Conservation (phyloP, 2,888 invertebrate genomes). For the Helleia helle region DNA sequence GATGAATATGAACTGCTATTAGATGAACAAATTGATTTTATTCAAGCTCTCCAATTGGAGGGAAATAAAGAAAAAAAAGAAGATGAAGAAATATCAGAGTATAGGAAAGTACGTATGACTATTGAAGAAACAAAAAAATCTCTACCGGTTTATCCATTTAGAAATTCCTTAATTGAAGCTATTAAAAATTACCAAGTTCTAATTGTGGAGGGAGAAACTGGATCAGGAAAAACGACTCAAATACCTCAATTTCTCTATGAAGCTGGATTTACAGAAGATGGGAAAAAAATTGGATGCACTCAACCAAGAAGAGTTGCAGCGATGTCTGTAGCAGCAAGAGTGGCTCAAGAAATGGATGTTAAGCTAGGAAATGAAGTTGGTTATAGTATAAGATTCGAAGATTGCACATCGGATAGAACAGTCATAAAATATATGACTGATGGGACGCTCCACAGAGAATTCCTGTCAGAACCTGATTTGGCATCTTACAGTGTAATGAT, state of each 20-base stretch:
- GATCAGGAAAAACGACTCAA: constrained; percentile 99
- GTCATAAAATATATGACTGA: constrained; percentile 99
- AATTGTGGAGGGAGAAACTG: constrained; percentile 98
- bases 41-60: constrained; percentile 89
- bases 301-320: constrained; percentile 98
- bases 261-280: constrained; percentile 88
- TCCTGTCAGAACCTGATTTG: constrained; percentile 96
- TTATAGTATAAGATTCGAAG: constrained; percentile 97
- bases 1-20: constrained; percentile 94
- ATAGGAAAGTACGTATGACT: constrained; percentile 79
- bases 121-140: constrained; percentile 94
- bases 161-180: constrained; percentile 90
- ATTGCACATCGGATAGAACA: constrained; percentile 98
- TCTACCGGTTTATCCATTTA: constrained; percentile 95
- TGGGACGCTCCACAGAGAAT: constrained; percentile 97
- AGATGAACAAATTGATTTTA: constrained; percentile 98
- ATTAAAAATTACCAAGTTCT: constrained; percentile 92
- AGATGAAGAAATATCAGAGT: constrained; percentile 77
- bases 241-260: constrained; percentile 98
- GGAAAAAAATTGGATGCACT: constrained; percentile 95
- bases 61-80: constrained; percentile 77
- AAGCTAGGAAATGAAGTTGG: constrained; percentile 96
- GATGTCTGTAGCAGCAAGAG: constrained; percentile 99
- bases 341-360: constrained; percentile 97
- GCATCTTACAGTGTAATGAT: constrained; percentile 98